Base-by-base conservation (phyloP, 1,140 invertebrate genomes). In the Magallana ariakensis region DNA sequence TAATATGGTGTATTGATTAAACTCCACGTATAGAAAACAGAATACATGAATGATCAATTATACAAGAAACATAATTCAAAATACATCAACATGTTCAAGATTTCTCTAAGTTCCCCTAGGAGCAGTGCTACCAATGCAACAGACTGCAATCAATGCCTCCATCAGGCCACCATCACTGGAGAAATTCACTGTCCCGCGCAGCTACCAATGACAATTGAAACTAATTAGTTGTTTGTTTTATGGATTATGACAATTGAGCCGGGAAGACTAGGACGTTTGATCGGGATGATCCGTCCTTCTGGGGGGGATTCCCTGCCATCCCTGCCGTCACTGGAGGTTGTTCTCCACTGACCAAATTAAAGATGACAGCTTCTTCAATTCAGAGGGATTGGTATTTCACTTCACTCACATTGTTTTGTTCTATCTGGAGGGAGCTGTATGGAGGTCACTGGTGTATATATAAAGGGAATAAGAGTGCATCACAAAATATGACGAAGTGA, bases 41-140 rank as follows among this genome's bases (percentile, higher is more conserved):
- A 75, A 75, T 75, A 75, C 66, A 75, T 75, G 66, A 75, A 26
- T 75, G 66, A 75, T 75, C 66, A 75, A 75, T 75, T 75, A 75
- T 75, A 75, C 66, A 75, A 19, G 66, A 75, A 75, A 75, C 66
- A 75, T 26, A 33, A 26, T 75, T 75, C 66, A 75, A 75, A 75
- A 75, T 26, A 75, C 66, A 75, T 26, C 66, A 75, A 75, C 22
- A 75, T 26, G 66, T 75, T 75, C 66, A 75, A 33, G 22, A 26
- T 75, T 75, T 75, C 22, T 22, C 62, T 11, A 60, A 60, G 58
- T 70, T 22, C 62, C 66, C 66, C 22, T 22, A 75, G 66, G 66
- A 75, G 13, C 22, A 10, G 66, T 75, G 22, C 22, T 75, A 26
- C 22, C 22, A 75, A 75, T 33, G 66, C 66, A 75, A 75, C 19